Evolutionary conservation across 2,888 invertebrate species (phyloP), one percentile per base, ranked within the genome.

Genomic region (Heliconius hortense): DNA sequence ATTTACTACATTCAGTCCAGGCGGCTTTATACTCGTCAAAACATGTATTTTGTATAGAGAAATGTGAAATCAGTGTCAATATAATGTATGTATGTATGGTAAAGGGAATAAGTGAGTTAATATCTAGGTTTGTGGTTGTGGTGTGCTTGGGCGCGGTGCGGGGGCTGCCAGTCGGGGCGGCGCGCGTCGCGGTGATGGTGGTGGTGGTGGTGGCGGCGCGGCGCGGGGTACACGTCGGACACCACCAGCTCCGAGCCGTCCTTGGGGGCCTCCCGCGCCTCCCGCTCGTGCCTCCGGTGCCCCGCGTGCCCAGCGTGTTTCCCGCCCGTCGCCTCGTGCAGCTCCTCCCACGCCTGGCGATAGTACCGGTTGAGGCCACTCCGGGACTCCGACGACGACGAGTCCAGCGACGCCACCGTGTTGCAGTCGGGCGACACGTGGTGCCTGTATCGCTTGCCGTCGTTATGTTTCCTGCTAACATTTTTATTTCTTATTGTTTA

Each of bases 341-440:
- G 95, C 88, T 98, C 98, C 88, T 98, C 98, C 98, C 98, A 98
- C 4, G 98, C 98, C 88, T 98, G 97, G 43, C 97, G 95, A 91
- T 98, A 98, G 90, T 97, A 98, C 80, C 97, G 95, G 88, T 97
- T 98, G 79, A 98, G 94, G 53, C 97, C 97, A 84, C 96, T 96
- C 72, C 97, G 95, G 13, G 97, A 97, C 85, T 97, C 98, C 0
- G 97, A 97, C 72, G 97, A 97, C 72, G 97, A 97, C 72, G 97
- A 97, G 87, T 97, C 98, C 87, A 97, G 96, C 26, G 98, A 98
- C 72, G 97, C 98, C 77, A 98, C 97, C 53, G 98, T 98, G 90
- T 97, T 97, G 93, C 97, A 97, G 90, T 98, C 98, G 56, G 97
- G 97, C 15, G 98, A 97, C 83, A 97, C 97, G 85, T 97, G 97